Conservation (phyloP, 2,113 vertebrate genomes). For the Phocoena phocoena region DNA sequence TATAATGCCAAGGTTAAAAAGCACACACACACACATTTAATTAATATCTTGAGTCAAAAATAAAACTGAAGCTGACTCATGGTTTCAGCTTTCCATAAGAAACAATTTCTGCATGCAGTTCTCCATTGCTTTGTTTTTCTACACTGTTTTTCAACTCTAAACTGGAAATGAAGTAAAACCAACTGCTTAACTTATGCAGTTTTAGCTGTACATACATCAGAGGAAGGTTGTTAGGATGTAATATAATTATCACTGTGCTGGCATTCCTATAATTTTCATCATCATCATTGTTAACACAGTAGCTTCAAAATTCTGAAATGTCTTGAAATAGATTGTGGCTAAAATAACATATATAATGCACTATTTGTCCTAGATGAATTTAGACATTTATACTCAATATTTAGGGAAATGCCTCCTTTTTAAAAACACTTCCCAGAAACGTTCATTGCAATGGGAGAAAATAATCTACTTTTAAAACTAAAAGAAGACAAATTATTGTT, state of each 20-base stretch:
- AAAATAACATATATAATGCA: neutral
- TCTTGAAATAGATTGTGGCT: neutral
- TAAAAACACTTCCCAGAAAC: neutral
- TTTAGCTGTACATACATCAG: neutral
- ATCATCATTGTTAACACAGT: neutral
- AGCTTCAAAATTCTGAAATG: neutral
- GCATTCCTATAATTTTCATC: neutral
- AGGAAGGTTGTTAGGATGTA: neutral
- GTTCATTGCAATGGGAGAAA: neutral
- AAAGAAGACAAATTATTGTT: neutral
- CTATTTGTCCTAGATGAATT: neutral
- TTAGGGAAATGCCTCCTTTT: neutral
- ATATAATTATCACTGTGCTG: neutral
- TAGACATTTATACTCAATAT: neutral
- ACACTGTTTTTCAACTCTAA: neutral
- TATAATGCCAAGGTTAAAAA: neutral
- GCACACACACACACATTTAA: neutral
- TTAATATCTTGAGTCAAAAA: neutral
- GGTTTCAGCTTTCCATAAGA: neutral
- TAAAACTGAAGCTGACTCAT: neutral
- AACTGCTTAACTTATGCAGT: neutral
- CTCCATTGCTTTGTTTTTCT: neutral
- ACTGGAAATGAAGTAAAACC: neutral
- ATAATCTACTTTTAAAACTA: neutral
- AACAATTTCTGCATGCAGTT: neutral